Conservation (phyloP, 2,888 invertebrate genomes). For the Tetrapedia diversipes region DNA sequence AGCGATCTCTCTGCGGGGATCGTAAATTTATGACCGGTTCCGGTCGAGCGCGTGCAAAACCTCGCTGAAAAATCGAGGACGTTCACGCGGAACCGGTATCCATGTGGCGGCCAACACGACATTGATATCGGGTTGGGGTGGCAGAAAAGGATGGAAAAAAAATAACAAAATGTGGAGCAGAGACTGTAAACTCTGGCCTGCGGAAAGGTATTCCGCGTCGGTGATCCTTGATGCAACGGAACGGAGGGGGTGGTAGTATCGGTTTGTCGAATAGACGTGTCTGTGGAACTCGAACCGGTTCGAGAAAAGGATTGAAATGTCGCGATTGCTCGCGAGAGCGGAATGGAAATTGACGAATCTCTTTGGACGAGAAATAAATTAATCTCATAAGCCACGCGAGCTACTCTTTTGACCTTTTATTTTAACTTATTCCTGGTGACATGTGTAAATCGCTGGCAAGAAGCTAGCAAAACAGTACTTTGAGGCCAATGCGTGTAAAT, state of each 20-base stretch:
- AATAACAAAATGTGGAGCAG: not conserved
- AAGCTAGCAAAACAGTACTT: too few species aligned
- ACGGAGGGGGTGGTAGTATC: slow-evolving; percentile 5
- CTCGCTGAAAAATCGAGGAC: slow-evolving; percentile 48
- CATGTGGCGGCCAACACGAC: slow-evolving; percentile 27
- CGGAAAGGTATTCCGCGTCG: slow-evolving; percentile 1
- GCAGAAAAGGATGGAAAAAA: not conserved
- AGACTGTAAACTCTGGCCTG: slow-evolving; percentile 4
- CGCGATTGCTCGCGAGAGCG: not conserved
- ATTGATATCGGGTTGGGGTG: slow-evolving; percentile 18
- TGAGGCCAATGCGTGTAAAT: too few species aligned
- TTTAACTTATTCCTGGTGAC: too few species aligned
- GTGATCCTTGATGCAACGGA: slow-evolving; percentile 1
- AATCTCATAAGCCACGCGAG: too few species aligned
- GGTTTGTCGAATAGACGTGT: not conserved
- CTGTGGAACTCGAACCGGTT: not conserved
- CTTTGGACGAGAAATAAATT: not conserved
- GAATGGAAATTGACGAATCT: slow-evolving; percentile 21
- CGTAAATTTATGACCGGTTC: slow-evolving; percentile 59
- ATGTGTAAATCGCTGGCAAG: too few species aligned
- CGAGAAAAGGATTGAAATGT: not conserved
- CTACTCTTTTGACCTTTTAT: too few species aligned
- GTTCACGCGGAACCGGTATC: slow-evolving; percentile 32
- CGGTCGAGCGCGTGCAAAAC: slow-evolving; percentile 5
- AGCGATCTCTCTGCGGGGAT: slow-evolving; percentile 15